Percentiles rank a stretch among this genome's conserved stretches.
Evolutionary conservation across 2,888 invertebrate genomes (phyloP).

Genomic region (Cordilura impudica): DNA sequence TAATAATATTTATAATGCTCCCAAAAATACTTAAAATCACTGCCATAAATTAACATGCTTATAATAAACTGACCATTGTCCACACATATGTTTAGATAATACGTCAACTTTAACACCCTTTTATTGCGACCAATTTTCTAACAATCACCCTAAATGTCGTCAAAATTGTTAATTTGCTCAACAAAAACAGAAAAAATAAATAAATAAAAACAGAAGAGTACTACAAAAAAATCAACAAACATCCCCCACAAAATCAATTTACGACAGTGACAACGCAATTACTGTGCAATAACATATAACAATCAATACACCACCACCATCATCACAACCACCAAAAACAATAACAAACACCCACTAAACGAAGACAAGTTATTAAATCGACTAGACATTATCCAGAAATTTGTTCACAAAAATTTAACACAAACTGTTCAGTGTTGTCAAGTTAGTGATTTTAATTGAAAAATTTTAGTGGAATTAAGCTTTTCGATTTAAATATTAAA

Average conservation of each 20-base stretch:
- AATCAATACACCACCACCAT: slow-evolving; percentile 31
- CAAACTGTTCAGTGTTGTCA: background rate
- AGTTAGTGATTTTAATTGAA: background rate
- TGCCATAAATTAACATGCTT: slow-evolving; percentile 22
- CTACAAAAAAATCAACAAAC: background rate
- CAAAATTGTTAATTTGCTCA: slow-evolving; percentile 6
- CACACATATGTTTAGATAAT: slow-evolving; percentile 11
- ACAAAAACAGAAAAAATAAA: background rate
- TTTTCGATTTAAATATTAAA: too few relatives aligned
- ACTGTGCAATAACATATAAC: slow-evolving; percentile 50
- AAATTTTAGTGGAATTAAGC: background rate
- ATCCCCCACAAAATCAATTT: slow-evolving; percentile 36
- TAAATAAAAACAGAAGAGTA: background rate
- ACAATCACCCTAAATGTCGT: slow-evolving; percentile 26
- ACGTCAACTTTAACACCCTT: slow-evolving; percentile 10
- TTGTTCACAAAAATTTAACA: background rate
- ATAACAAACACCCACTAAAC: slow-evolving; percentile 36
- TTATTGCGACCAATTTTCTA: slow-evolving; percentile 34
- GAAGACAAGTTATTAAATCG: slow-evolving; percentile 9
- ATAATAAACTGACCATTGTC: background rate
- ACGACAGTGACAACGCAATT: slow-evolving; percentile 52
- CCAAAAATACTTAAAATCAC: slow-evolving; percentile 13
- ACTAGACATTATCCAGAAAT: slow-evolving; percentile 33
- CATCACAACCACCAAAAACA: background rate
- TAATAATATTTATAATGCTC: too few relatives aligned